phyloP scores from a whole-genome alignment of 2,888 invertebrate species.

The Allolobophora icterica region DNA sequence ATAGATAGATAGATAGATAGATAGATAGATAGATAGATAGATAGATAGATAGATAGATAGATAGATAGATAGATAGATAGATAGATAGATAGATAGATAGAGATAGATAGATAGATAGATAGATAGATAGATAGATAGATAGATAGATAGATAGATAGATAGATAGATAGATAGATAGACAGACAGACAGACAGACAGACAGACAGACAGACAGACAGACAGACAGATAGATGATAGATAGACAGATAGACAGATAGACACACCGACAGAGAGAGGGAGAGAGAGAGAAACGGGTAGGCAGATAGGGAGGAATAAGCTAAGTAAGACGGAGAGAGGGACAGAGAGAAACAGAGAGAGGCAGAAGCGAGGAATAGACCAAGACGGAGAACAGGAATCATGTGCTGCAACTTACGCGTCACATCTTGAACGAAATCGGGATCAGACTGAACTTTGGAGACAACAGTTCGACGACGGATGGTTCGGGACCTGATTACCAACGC shows the following conservation, averaged over 20 bases:
- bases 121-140: no score
- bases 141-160: not conserved
- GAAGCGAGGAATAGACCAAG: not conserved
- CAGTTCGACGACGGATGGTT: not conserved
- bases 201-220: not conserved
- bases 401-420: not conserved
- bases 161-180: not conserved
- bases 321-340: not conserved
- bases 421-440: not conserved
- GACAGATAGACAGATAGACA: no score
- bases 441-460: constrained; percentile 17
- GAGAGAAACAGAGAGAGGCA: not conserved
- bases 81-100: no score
- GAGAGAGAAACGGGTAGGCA: no score
- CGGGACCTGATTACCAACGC: not conserved
- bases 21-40: not conserved
- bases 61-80: no score
- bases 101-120: no score
- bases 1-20: not conserved
- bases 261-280: no score
- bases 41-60: no score
- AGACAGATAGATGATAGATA: not conserved
- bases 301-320: no score
- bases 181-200: no score
- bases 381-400: not conserved